These are phyloP conservation scores for Toxotes lorentzi DNA, from an alignment of 2,797 vertebrate genomes.

Conservation along the genomic window DNA sequence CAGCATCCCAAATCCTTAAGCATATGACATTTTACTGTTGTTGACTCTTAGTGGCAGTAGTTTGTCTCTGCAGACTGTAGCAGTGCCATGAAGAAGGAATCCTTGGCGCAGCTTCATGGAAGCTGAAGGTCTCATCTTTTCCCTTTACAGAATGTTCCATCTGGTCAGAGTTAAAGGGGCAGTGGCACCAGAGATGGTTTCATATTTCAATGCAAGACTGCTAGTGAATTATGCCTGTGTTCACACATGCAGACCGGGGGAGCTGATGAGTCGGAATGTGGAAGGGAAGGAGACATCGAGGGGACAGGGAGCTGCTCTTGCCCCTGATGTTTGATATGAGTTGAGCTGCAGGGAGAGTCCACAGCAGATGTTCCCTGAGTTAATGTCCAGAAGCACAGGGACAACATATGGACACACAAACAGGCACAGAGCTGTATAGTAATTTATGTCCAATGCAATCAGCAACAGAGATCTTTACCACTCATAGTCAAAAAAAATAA, in stretches of 20 bases:
- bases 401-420: conserved; percentile 38
- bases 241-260: conserved; percentile 29
- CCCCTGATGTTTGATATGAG: conserved; percentile 25
- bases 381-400: conserved; percentile 35
- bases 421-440: conserved; percentile 4
- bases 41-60: conserved; percentile 3
- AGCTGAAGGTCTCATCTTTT: conserved; percentile 62
- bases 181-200: conserved; percentile 61
- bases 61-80: conserved; percentile 28
- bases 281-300: conserved; percentile 18
- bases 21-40: conserved; percentile 14
- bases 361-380: conserved; percentile 60
- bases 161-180: conserved; percentile 60
- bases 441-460: conserved; percentile 6
- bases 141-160: conserved; percentile 59
- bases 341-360: conserved; percentile 27
- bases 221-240: conserved; percentile 58
- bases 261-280: background rate
- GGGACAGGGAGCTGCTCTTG: conserved; percentile 35
- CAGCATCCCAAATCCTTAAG: conserved; percentile 10
- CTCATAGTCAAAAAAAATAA: background rate
- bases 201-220: conserved; percentile 59
- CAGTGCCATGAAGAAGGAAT: conserved; percentile 33
- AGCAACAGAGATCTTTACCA: background rate
- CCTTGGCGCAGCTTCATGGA: conserved; percentile 59